Evolutionary conservation across 2,113 vertebrate species (phyloP).

Genomic region (Actenoides lindsayi): DNA sequence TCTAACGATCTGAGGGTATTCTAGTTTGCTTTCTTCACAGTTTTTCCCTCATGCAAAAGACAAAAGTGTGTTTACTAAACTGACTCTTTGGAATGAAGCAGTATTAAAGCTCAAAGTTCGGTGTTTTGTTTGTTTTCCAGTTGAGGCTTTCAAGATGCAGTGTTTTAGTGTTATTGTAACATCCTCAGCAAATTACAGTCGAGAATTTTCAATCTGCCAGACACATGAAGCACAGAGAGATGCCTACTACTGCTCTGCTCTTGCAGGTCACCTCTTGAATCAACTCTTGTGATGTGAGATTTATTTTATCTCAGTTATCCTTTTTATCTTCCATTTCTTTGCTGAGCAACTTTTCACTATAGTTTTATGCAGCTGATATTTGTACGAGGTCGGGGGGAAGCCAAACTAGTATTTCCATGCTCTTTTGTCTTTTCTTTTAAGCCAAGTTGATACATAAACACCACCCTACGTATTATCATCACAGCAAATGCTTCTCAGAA

Average conservation of each 20-base stretch:
- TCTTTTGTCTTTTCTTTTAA: neutral
- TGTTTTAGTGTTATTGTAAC: neutral
- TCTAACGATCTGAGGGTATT: neutral
- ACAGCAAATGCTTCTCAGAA: neutral
- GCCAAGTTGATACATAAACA: neutral
- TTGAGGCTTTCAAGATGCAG: neutral
- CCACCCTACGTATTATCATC: neutral
- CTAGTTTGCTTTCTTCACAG: neutral
- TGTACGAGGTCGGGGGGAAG: neutral
- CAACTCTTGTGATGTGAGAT: neutral
- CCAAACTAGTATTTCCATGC: neutral
- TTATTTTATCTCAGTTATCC: neutral
- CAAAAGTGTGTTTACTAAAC: neutral
- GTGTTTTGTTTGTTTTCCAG: neutral
- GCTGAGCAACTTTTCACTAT: neutral
- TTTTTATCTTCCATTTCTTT: neutral
- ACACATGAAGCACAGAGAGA: neutral
- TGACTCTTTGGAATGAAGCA: neutral
- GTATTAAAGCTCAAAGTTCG: neutral
- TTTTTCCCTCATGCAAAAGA: neutral
- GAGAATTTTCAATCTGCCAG: neutral
- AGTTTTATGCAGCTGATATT: neutral
- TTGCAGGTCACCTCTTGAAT: neutral
- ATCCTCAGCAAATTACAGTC: neutral
- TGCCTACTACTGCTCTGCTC: neutral